A percentile compares a stretch with the other conserved stretches of the same genome.
phyloP scores from a whole-genome alignment of 2,797 vertebrate genomes.

The Falco cherrug region DNA sequence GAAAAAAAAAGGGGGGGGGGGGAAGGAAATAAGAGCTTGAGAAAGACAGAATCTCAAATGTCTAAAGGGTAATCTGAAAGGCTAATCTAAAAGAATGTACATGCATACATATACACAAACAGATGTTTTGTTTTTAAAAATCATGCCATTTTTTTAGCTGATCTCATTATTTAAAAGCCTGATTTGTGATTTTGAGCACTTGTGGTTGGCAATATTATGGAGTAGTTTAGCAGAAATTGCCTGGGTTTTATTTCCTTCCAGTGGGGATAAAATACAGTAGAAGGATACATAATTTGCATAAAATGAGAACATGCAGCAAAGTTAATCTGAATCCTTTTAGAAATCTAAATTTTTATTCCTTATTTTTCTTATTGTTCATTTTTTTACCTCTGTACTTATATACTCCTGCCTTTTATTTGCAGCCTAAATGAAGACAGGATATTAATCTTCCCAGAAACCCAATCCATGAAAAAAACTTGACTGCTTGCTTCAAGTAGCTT shows the following conservation, averaged over 20 bases:
- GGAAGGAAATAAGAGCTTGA: neutral
- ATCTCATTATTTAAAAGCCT: neutral
- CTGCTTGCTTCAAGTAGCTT: neutral
- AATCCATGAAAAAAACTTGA: neutral
- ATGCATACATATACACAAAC: neutral
- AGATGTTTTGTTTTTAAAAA: neutral
- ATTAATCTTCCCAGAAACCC: neutral
- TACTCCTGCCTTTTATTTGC: neutral
- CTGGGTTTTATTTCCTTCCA: neutral
- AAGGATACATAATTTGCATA: neutral
- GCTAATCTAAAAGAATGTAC: neutral
- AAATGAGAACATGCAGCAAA: neutral
- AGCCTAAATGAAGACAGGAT: neutral
- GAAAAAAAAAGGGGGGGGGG: fast-evolving
- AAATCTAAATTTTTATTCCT: neutral
- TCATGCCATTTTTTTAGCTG: neutral
- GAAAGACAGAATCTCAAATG: neutral
- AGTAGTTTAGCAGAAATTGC: neutral
- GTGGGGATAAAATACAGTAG: neutral
- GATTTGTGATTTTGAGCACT: neutral
- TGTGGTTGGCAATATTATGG: neutral
- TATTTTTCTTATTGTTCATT: neutral
- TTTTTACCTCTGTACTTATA: neutral
- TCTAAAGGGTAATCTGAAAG: neutral
- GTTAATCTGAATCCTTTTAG: neutral